Evolutionary conservation across 1,140 invertebrate species (phyloP).

Genomic region (Drosophila tropicalis): DNA sequence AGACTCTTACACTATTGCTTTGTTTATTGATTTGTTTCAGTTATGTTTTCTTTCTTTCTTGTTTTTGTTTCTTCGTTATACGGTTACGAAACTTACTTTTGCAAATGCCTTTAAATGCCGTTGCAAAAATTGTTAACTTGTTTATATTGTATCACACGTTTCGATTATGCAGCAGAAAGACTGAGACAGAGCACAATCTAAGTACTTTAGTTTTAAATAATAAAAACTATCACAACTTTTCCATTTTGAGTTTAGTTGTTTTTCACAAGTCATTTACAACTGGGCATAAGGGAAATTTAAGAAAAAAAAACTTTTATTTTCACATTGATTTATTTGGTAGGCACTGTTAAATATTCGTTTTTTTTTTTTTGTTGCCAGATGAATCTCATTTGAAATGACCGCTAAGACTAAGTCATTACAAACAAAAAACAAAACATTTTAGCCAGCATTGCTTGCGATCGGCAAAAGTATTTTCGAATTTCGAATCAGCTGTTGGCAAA

Average conservation of each 20-base stretch:
- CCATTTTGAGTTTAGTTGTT: conserved; percentile 21
- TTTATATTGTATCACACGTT: conserved; percentile 40
- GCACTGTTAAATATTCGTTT: background rate
- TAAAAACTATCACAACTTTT: conserved; percentile 51
- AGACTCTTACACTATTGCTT: background rate
- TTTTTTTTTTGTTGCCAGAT: conserved; percentile 12
- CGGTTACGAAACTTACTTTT: conserved; percentile 55
- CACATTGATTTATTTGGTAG: background rate
- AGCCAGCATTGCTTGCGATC: conserved; percentile 32
- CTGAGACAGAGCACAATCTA: background rate
- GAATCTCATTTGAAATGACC: conserved; percentile 44
- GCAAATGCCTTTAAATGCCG: conserved; percentile 29
- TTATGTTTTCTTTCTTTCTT: conserved; percentile 1
- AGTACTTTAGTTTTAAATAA: background rate
- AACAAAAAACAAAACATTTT: conserved; percentile 21
- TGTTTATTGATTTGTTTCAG: background rate
- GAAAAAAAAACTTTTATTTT: background rate
- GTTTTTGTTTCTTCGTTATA: background rate
- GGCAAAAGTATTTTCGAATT: conserved; percentile 57
- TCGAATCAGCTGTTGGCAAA: conserved; percentile 38
- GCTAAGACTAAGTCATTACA: conserved; percentile 36
- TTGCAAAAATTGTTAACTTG: conserved; percentile 14
- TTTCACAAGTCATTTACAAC: conserved; percentile 31
- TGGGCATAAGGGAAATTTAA: background rate
- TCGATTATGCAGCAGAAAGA: conserved; percentile 15